phyloP scores from a whole-genome alignment of 2,888 invertebrate species.

The Ditylenchus weischeri region DNA sequence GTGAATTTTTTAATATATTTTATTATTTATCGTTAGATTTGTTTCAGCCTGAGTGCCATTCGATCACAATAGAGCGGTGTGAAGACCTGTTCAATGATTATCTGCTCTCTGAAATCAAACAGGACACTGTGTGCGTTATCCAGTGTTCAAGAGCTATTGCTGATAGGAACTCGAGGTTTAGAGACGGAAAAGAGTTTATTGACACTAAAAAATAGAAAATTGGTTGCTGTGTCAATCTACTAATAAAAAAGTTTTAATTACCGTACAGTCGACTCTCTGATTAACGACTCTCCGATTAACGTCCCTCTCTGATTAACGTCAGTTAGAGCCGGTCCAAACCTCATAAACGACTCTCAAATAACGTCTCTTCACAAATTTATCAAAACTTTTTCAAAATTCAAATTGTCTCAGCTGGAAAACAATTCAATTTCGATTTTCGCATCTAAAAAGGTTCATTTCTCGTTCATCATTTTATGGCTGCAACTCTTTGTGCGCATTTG shows the following conservation, averaged over 20 bases:
- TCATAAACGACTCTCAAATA: too few species aligned
- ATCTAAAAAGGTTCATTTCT: too few species aligned
- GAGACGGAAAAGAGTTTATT: not conserved
- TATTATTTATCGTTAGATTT: not conserved
- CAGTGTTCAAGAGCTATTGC: slow-evolving; percentile 38
- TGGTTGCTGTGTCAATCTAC: not conserved
- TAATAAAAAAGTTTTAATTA: slow-evolving; percentile 1
- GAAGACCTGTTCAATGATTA: slow-evolving; percentile 42
- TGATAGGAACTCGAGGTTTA: slow-evolving; percentile 14
- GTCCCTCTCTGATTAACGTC: too few species aligned
- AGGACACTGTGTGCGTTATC: slow-evolving; percentile 52
- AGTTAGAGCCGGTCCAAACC: too few species aligned
- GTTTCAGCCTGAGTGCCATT: slow-evolving; percentile 55
- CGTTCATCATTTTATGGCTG: too few species aligned
- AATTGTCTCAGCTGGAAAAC: too few species aligned
- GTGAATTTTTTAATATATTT: slow-evolving; percentile 27
- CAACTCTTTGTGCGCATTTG: too few species aligned
- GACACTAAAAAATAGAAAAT: not conserved
- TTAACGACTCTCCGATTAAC: too few species aligned
- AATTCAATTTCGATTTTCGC: too few species aligned
- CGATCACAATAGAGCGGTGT: slow-evolving; percentile 49
- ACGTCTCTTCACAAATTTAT: too few species aligned
- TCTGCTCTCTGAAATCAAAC: slow-evolving; percentile 37
- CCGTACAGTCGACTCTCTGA: too few species aligned
- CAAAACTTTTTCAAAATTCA: too few species aligned